Base-by-base conservation (phyloP, 23 tunicate genomes). In the Trididemnum clinides region DNA sequence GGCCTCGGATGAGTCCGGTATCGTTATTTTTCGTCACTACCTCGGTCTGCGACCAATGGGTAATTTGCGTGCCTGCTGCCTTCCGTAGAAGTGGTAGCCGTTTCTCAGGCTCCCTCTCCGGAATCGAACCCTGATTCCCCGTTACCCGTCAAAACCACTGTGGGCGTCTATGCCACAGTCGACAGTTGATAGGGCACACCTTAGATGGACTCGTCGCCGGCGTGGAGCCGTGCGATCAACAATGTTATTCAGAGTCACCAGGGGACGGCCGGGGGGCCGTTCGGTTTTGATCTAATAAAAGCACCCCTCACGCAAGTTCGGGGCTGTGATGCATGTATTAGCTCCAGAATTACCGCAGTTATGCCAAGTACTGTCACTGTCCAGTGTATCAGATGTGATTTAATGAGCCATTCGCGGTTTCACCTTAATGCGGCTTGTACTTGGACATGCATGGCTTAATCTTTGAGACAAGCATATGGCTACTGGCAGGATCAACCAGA, bases 1-100 rank as follows among this genome's bases (percentile, higher is more conserved):
- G 87, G 66, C 90, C 83, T 57, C 87, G 89, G 57, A 59, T 38
- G 90, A 81, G 78, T 64, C 78, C 86, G 37, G 85, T 75, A 86
- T 81, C 81, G 86, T 81, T 81, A 86, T 86, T 86, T 86, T 63
- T 86, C 87, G 87, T 86, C 87, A 86, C 86, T 86, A 81, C 90
- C 90, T 86, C 90, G 87, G 83, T 78, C 87, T 20, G 90, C 64
- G 87, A 78, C 87, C 63, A 86, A 81, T 86, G 90, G 90, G 86
- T 81, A 86, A 86, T 64, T 86, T 81, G 86, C 90, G 90, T 78
- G 89, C 85, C 89, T 86, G 90, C 86, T 86, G 86, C 90, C 90
- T 86, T 86, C 90, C 90, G 81, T 86, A 64, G 87, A 86, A 63
- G 86, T 86, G 90, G 90, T 86, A 86, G 90, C 90, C 90, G 90